Conservation (phyloP, 2,888 invertebrate genomes). For the Tetranychus truncatus region DNA sequence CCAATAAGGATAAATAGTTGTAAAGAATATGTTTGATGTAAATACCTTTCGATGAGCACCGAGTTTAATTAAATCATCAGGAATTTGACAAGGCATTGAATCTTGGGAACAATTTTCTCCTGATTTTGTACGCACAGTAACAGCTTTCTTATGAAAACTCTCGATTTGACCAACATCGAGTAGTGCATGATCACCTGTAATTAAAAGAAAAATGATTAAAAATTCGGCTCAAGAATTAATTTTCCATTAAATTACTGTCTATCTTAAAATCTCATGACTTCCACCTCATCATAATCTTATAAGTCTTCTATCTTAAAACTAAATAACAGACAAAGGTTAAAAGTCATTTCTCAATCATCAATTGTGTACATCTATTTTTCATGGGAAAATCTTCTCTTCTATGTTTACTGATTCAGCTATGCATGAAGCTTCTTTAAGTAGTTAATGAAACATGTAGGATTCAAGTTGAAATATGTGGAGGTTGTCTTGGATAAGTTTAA, state of each 20-base stretch:
- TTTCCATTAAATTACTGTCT: no score
- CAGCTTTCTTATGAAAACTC: slow-evolving; percentile 81
- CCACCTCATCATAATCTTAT: no score
- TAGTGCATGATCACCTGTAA: slow-evolving; percentile 72
- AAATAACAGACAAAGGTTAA: no score
- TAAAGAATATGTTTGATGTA: background rate
- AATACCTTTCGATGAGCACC: slow-evolving; percentile 14
- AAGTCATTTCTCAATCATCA: no score
- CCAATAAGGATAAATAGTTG: no score
- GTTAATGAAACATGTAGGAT: background rate
- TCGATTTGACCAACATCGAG: slow-evolving; percentile 82
- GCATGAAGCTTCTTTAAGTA: background rate
- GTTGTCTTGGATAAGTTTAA: no score
- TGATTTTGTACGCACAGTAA: slow-evolving; percentile 84
- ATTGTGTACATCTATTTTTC: no score
- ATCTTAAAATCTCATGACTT: no score
- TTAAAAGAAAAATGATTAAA: background rate
- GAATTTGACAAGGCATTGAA: slow-evolving; percentile 49
- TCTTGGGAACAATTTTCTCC: slow-evolving; percentile 79
- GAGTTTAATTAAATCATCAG: slow-evolving; percentile 48
- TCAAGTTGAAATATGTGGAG: background rate
- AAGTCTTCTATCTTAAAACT: no score
- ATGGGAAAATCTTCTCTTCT: no score
- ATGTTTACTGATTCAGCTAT: background rate
- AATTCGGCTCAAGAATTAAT: no score